phyloP scores from a whole-genome alignment of 2,797 vertebrate species.

The Chromobotia macracanthus region DNA sequence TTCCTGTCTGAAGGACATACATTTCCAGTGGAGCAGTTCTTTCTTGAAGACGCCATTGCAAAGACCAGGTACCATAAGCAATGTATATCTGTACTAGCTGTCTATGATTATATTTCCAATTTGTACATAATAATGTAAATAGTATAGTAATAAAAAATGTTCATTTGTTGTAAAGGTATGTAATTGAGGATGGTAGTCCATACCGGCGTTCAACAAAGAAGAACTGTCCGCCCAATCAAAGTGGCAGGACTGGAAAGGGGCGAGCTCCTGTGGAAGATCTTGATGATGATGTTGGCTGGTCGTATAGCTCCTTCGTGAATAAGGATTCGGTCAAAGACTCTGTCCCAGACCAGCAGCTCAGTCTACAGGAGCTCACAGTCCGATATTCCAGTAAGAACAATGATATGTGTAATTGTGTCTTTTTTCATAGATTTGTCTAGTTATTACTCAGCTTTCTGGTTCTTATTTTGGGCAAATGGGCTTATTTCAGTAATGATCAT shows the following conservation, averaged over 20 bases:
- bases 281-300: conserved; percentile 79
- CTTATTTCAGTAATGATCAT: background rate
- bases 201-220: conserved; percentile 85
- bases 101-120: conserved; percentile 8
- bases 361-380: conserved; percentile 84
- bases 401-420: background rate
- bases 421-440: background rate
- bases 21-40: conserved; percentile 94
- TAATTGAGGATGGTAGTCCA: conserved; percentile 89
- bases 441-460: background rate
- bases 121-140: background rate
- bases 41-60: conserved; percentile 91
- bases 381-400: conserved; percentile 84
- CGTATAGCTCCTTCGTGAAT: conserved; percentile 77
- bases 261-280: conserved; percentile 80
- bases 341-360: conserved; percentile 90
- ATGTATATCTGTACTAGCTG: background rate
- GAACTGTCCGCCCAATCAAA: conserved; percentile 60
- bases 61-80: conserved; percentile 80
- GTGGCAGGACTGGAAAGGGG: conserved; percentile 63
- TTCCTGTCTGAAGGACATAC: conserved; percentile 81
- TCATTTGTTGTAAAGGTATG: conserved; percentile 76
- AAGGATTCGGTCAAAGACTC: conserved; percentile 83
- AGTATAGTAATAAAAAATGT: background rate
- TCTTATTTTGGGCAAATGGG: background rate